These are phyloP conservation scores for Amazona finschi DNA, from an alignment of 2,797 vertebrate genomes.

Conservation along the genomic window DNA sequence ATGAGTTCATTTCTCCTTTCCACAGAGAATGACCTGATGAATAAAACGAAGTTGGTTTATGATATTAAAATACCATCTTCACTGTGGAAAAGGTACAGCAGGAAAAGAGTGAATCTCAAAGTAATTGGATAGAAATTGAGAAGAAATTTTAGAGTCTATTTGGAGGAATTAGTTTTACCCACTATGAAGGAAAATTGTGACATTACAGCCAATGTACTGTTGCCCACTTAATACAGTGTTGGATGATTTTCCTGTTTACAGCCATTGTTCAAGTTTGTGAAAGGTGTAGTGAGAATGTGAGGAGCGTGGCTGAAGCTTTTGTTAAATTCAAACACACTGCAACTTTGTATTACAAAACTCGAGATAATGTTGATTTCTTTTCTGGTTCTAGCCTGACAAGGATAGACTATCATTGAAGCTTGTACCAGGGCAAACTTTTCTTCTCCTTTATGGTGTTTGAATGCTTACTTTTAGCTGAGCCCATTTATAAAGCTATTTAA, in stretches of 20 bases:
- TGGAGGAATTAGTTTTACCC: background rate
- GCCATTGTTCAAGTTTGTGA: background rate
- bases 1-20: slow-evolving; percentile 25
- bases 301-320: background rate
- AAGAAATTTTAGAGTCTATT: background rate
- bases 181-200: background rate
- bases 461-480: background rate
- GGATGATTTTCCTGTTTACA: background rate
- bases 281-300: background rate
- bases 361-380: background rate
- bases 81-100: background rate
- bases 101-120: background rate
- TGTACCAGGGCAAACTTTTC: background rate
- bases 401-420: background rate
- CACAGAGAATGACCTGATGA: background rate
- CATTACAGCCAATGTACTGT: background rate
- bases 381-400: background rate
- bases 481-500: background rate
- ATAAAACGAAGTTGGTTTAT: background rate
- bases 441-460: background rate
- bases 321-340: background rate
- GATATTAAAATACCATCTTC: background rate
- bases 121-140: background rate
- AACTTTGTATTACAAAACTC: background rate
- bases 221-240: background rate